phyloP scores from a whole-genome alignment of 1,140 invertebrate genomes.

The Cylas formicarius region DNA sequence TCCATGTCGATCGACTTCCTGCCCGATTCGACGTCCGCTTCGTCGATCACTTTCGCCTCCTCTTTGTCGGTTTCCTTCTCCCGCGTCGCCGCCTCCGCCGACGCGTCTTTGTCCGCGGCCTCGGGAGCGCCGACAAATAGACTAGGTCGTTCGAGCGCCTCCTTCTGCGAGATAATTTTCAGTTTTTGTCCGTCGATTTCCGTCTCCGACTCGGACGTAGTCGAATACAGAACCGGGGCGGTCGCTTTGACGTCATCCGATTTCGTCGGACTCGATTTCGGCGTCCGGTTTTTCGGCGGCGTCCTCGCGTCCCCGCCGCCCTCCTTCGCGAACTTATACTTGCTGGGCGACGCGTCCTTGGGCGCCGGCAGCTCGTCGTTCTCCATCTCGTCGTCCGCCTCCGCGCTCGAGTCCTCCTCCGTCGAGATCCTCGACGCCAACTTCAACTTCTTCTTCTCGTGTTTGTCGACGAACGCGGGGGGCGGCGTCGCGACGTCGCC shows the following conservation, averaged over 20 bases:
- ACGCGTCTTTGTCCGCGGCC: slow-evolving; percentile 5
- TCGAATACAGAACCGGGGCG: slow-evolving; percentile 26
- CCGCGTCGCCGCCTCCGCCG: slow-evolving; percentile 5
- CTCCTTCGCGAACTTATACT: slow-evolving; percentile 39
- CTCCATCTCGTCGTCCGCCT: slow-evolving; percentile 57
- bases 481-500: slow-evolving; percentile 12
- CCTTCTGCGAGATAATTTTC: slow-evolving; percentile 39
- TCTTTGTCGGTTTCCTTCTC: slow-evolving; percentile 13
- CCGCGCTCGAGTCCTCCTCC: slow-evolving; percentile 53
- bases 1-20: slow-evolving; percentile 33
- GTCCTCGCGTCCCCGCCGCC: slow-evolving; percentile 20
- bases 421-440: slow-evolving; percentile 38
- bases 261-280: slow-evolving; percentile 38
- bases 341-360: slow-evolving; percentile 33
- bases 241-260: slow-evolving; percentile 35
- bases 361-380: slow-evolving; percentile 44
- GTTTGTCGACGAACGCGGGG: slow-evolving; percentile 23
- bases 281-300: slow-evolving; percentile 27
- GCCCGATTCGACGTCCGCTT: slow-evolving; percentile 19
- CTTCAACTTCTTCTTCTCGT: slow-evolving; percentile 48
- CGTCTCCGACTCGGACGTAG: slow-evolving; percentile 39
- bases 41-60: slow-evolving; percentile 29
- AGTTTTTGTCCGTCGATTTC: slow-evolving; percentile 42
- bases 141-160: slow-evolving; percentile 33
- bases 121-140: neutral